Evolutionary conservation across 2,888 invertebrate species (phyloP).

Genomic region (Rhagophthalmus giganteus): DNA sequence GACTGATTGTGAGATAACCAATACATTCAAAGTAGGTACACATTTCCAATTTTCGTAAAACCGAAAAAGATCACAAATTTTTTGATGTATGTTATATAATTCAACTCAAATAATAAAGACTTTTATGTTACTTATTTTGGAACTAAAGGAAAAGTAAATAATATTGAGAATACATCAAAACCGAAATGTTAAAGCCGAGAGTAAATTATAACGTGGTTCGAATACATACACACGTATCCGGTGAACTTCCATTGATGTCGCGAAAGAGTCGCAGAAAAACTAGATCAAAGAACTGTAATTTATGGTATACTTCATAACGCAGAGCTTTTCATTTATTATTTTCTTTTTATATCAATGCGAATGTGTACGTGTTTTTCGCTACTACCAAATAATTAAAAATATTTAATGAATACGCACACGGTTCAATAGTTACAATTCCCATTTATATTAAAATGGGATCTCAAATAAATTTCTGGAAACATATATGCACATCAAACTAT

Average conservation of each 20-base stretch:
- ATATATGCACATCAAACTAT: conserved; percentile 31
- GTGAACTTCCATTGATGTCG: conserved; percentile 25
- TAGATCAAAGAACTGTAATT: conserved; percentile 31
- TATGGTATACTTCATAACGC: conserved; percentile 27
- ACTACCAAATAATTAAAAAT: conserved; percentile 10
- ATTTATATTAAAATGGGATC: conserved; percentile 11
- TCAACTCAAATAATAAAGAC: no score
- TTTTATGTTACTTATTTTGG: no score
- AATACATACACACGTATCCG: conserved; percentile 26
- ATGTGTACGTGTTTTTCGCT: conserved; percentile 5
- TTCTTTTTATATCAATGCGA: conserved; percentile 18
- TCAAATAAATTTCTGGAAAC: conserved; percentile 18
- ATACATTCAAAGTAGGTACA: no score
- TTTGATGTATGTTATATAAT: no score
- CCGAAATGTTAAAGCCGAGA: conserved; percentile 15
- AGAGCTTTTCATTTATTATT: conserved; percentile 25
- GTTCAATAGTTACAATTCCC: background rate
- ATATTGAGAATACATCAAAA: conserved; percentile 24
- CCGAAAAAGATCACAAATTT: no score
- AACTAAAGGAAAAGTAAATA: no score
- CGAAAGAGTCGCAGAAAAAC: conserved; percentile 18
- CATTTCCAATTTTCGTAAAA: no score
- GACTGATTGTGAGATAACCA: no score
- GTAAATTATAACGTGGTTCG: conserved; percentile 17
- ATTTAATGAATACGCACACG: no score